Evolutionary conservation across 2,113 vertebrate species (phyloP).

Genomic region (Neogale vison): DNA sequence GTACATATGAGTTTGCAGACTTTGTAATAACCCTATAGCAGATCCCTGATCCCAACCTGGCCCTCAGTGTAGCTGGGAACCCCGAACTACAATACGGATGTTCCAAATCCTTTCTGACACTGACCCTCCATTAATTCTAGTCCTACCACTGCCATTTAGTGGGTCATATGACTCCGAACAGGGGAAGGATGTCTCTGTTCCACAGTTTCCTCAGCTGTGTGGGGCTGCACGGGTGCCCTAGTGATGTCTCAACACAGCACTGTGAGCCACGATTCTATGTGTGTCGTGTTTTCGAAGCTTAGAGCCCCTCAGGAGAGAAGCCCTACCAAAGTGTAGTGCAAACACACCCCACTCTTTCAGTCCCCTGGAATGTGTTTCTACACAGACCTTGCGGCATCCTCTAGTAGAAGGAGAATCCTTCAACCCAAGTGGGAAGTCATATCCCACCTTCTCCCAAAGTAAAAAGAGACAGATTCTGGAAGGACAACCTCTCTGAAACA

Average conservation of each 20-base stretch:
- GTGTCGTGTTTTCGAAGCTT: neutral
- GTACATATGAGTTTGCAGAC: conserved; percentile 33
- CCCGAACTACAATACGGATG: neutral
- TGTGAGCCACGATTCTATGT: neutral
- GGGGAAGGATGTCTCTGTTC: neutral
- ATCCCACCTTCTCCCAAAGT: neutral
- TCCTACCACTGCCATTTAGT: neutral
- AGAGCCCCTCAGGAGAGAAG: neutral
- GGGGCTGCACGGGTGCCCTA: too few relatives aligned
- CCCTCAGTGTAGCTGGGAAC: neutral
- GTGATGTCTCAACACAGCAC: neutral
- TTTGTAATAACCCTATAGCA: conserved; percentile 14
- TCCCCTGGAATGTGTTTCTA: neutral
- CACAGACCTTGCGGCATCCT: neutral
- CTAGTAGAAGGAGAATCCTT: neutral
- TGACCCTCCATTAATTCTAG: neutral
- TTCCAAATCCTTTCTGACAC: neutral
- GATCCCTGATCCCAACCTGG: neutral
- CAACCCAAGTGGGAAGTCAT: neutral
- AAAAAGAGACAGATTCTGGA: neutral
- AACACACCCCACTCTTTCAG: neutral
- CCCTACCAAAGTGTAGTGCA: neutral
- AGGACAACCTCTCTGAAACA: neutral
- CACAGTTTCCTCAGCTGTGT: neutral
- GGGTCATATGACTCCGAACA: neutral